phyloP scores from a whole-genome alignment of 2,113 vertebrate species.

The Cyanistes caeruleus region DNA sequence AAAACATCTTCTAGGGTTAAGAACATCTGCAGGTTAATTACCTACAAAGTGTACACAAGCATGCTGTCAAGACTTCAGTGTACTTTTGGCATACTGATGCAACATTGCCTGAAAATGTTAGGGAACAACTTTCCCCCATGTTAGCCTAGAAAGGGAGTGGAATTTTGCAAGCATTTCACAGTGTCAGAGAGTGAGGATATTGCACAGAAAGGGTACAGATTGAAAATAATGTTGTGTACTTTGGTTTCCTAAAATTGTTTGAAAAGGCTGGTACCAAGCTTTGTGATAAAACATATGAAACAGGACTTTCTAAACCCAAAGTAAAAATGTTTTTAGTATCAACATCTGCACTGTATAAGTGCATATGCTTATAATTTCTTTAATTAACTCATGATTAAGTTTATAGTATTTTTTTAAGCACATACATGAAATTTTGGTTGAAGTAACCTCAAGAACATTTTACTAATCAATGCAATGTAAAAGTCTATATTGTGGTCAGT shows the following conservation, averaged over 20 bases:
- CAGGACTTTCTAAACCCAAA: neutral
- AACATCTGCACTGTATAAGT: neutral
- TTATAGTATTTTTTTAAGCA: neutral
- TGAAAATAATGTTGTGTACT: neutral
- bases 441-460: neutral
- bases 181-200: neutral
- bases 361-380: neutral
- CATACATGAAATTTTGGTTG: neutral
- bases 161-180: neutral
- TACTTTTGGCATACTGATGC: neutral
- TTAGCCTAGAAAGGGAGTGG: neutral
- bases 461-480: neutral
- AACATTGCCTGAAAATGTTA: neutral
- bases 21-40: neutral
- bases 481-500: neutral
- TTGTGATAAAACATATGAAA: neutral
- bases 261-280: neutral
- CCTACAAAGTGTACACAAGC: neutral
- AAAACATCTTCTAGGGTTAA: neutral
- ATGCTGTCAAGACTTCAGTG: neutral
- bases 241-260: neutral
- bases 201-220: neutral
- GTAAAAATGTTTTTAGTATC: neutral
- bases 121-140: neutral
- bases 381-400: neutral